Base-by-base conservation (phyloP, 2,797 vertebrate genomes). In the Sebastes glaucus region DNA sequence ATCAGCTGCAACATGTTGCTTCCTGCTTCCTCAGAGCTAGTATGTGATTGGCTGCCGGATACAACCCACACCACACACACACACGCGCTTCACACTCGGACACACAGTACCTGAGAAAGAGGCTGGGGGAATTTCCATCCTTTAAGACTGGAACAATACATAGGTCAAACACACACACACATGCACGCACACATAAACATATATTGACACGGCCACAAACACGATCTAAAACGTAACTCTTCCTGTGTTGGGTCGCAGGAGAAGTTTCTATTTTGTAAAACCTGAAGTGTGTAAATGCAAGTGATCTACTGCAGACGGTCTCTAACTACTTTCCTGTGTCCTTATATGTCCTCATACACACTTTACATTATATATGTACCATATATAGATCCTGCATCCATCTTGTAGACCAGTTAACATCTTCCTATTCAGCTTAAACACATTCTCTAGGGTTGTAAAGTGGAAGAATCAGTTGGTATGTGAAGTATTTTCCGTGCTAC, bases 21-120 rank as follows among this genome's bases (percentile, higher is more conserved):
- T 96, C 95, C 95, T 96, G 90, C 85, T 94, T 93, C 78, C 82
- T 85, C 67, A 65, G 22, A 77, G 27, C 59, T 71, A 23, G 70
- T 6, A 10, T 65, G 38, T 11, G 60, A 92, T 92, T 91, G 90
- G 89, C 66, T 77, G 67, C 20, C 8, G 4, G 81, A 66, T 53
- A 42, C 62, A 83, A 77, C 76, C 75, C 70, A 82, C 77, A 81
- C 55, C 28, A 61, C 53, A 33, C 32, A 83, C 14, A 68, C 20
- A 83, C 14, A 68, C 16, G 35, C 4, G 6, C 27, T 11, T 57
- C 61, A 73, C 69, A 33, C 11, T 80, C 11, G 53, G 75, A 88
- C 63, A 74, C 66, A 74, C 32, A 82, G 32, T 57, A 80, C 73
- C 64, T 16, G 33, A 82, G 61, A 81, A 70, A 66, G 11, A 76